Evolutionary conservation across 2,888 invertebrate species (phyloP).

Genomic region (Sylvicola cinctus): DNA sequence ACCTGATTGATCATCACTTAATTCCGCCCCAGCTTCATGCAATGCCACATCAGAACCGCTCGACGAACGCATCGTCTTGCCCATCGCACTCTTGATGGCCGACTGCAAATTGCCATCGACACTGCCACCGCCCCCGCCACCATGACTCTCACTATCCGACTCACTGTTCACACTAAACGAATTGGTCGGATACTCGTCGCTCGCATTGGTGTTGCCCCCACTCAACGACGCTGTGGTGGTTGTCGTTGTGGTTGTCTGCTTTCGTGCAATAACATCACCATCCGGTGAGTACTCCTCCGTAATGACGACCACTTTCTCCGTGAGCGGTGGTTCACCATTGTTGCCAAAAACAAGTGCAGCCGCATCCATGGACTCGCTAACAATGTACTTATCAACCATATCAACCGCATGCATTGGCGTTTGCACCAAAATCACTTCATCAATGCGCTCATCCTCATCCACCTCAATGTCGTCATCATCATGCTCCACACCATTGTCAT

Average conservation of each 20-base stretch:
- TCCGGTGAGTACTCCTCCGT: slow-evolving; percentile 3
- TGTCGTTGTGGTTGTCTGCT: background rate
- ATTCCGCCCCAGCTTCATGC: slow-evolving; percentile 38
- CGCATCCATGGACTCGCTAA: too few species aligned
- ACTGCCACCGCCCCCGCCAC: slow-evolving; percentile 21
- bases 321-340: background rate
- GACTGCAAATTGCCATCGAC: slow-evolving; percentile 14
- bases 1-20: slow-evolving; percentile 28
- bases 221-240: too few species aligned
- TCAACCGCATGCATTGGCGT: background rate
- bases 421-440: slow-evolving; percentile 4
- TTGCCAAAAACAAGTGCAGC: too few species aligned
- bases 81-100: slow-evolving; percentile 7
- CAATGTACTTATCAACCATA: background rate
- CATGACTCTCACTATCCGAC: slow-evolving; percentile 24
- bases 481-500: background rate
- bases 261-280: background rate
- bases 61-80: slow-evolving; percentile 35
- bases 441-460: slow-evolving; percentile 1
- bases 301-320: background rate
- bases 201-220: too few species aligned
- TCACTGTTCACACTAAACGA: slow-evolving; percentile 23
- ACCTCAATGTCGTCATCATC: background rate
- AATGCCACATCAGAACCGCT: slow-evolving; percentile 41
- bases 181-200: slow-evolving; percentile 9